Conservation (phyloP, 2,797 vertebrate species). For the Nannoperca australis region DNA sequence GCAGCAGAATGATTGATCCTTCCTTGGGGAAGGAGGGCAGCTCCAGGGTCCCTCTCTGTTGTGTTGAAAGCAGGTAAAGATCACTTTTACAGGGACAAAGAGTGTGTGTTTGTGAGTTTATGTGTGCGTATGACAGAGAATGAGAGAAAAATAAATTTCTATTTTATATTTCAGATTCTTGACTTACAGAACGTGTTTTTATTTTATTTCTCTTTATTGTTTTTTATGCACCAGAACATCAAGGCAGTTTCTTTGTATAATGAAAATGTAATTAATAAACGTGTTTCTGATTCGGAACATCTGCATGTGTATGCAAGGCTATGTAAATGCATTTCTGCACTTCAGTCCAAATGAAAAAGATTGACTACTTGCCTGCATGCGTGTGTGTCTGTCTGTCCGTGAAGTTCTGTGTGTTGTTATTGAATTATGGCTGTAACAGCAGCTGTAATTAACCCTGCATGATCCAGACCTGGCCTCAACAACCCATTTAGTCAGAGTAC, state of each 20-base stretch:
- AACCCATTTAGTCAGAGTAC: constrained; percentile 30
- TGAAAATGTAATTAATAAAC: neutral
- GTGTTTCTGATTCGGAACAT: neutral
- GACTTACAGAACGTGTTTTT: neutral
- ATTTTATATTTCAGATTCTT: neutral
- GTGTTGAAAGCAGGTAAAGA: constrained; percentile 45
- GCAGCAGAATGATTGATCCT: constrained; percentile 57
- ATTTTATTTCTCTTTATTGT: neutral
- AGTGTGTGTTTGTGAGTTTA: constrained; percentile 3
- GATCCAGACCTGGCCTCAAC: constrained; percentile 47
- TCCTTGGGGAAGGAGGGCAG: constrained; percentile 22
- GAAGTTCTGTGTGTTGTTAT: constrained; percentile 16
- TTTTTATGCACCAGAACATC: neutral
- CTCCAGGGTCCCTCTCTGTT: neutral
- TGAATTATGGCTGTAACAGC: constrained; percentile 42
- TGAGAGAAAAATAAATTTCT: neutral
- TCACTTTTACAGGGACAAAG: constrained; percentile 2
- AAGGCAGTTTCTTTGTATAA: neutral
- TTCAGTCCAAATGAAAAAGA: constrained; percentile 27
- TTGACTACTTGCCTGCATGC: neutral
- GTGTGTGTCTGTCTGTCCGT: constrained; percentile 11
- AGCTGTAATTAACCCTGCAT: constrained; percentile 50
- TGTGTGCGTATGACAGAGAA: neutral
- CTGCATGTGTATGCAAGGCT: neutral
- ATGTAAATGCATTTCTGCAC: neutral